Evolutionary conservation across 2,888 invertebrate species (phyloP).

Genomic region (Acanthosepion pharaonis): DNA sequence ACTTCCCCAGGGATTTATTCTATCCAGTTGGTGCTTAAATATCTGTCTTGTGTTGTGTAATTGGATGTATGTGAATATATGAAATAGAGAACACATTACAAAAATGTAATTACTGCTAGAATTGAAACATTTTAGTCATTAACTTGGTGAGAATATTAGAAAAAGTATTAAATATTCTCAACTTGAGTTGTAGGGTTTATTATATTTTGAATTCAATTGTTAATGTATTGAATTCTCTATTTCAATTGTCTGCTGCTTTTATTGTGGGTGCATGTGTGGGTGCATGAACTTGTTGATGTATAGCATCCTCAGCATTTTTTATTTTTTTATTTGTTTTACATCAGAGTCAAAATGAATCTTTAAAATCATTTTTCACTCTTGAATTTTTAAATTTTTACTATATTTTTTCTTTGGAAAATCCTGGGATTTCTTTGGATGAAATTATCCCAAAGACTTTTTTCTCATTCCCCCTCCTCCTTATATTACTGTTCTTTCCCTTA

Average conservation of each 20-base stretch:
- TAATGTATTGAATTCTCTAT: neutral
- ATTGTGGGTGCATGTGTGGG: neutral
- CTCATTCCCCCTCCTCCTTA: neutral
- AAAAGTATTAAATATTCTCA: neutral
- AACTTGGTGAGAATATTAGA: neutral
- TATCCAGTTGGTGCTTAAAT: constrained; percentile 2
- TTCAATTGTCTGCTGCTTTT: neutral
- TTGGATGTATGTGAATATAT: neutral
- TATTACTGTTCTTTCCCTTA: neutral
- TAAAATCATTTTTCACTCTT: constrained; percentile 39
- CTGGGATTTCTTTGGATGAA: neutral
- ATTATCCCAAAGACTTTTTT: neutral
- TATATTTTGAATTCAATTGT: neutral
- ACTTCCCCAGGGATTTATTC: neutral
- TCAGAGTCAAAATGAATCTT: neutral
- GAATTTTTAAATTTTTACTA: neutral
- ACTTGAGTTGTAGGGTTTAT: neutral
- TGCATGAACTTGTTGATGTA: neutral
- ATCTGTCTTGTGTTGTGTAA: neutral
- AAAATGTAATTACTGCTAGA: neutral
- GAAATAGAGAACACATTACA: neutral
- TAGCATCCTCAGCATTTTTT: constrained; percentile 41
- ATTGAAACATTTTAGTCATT: neutral
- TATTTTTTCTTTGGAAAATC: neutral
- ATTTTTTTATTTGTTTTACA: constrained; percentile 34